Evolutionary conservation across 2,113 vertebrate genomes (phyloP).

Genomic region (Vulpes vulpes): DNA sequence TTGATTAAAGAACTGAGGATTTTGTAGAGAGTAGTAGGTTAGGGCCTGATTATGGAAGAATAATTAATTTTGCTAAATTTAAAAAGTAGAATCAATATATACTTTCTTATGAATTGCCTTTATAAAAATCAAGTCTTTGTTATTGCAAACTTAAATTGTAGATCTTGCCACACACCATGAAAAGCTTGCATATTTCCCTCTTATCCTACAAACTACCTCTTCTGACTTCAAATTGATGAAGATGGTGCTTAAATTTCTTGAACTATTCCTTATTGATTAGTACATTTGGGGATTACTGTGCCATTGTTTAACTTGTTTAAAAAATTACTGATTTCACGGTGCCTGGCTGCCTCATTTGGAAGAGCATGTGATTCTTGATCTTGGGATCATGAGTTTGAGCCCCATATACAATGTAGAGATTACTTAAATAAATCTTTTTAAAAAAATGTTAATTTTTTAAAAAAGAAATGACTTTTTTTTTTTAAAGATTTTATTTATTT

Average conservation of each 20-base stretch:
- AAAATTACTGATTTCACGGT: not conserved
- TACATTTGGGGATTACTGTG: not conserved
- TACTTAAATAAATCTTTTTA: not conserved
- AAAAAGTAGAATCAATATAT: not conserved
- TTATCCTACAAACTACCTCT: not conserved
- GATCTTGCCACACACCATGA: not conserved
- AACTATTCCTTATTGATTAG: conserved; percentile 10
- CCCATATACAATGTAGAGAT: not conserved
- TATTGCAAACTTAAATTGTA: not conserved
- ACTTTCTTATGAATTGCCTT: not conserved
- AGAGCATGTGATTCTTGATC: not conserved
- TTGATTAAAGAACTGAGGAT: not conserved
- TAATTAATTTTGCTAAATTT: not conserved
- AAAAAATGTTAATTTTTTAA: not conserved
- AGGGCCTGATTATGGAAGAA: not conserved
- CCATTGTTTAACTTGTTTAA: not conserved
- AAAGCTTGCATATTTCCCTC: not conserved
- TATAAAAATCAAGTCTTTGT: not conserved
- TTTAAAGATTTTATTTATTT: too few species aligned
- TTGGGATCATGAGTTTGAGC: not conserved
- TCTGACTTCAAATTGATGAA: conserved; percentile 28
- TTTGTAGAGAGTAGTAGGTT: not conserved
- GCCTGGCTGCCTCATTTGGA: not conserved
- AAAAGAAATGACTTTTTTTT: too few species aligned
- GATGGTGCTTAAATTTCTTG: not conserved